Evolutionary conservation across 2,113 vertebrate genomes (phyloP).

Genomic region (Toxotes chatareus): DNA sequence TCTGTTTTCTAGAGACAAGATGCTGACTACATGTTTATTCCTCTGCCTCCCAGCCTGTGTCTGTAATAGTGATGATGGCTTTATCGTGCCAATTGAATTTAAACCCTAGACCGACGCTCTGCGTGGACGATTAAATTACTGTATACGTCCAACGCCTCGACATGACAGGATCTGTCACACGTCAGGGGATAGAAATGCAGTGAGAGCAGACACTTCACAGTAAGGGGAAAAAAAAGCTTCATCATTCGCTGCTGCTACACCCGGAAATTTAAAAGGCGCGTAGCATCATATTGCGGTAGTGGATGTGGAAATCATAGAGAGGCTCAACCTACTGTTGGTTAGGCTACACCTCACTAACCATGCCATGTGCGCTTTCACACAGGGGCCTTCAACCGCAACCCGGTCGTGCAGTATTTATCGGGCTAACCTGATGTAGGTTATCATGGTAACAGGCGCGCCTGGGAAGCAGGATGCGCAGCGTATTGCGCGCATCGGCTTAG

Average conservation of each 20-base stretch:
- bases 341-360: constrained; percentile 33
- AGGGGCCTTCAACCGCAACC: constrained; percentile 13
- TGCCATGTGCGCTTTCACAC: constrained; percentile 65
- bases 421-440: constrained; percentile 30
- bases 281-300: constrained; percentile 78
- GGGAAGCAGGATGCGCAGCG: constrained; percentile 49
- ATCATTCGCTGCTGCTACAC: constrained; percentile 57
- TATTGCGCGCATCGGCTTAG: constrained; percentile 51
- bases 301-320: constrained; percentile 1
- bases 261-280: constrained; percentile 73
- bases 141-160: not conserved
- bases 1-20: not conserved
- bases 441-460: constrained; percentile 35
- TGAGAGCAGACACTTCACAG: not conserved
- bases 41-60: constrained; percentile 1
- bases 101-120: not conserved
- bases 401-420: not conserved
- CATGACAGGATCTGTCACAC: constrained; percentile 1
- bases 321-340: constrained; percentile 51
- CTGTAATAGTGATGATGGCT: constrained; percentile 17
- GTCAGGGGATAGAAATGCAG: constrained; percentile 4
- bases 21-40: constrained; percentile 16
- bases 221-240: constrained; percentile 36
- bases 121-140: not conserved
- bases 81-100: constrained; percentile 1